Evolutionary conservation across 2,797 vertebrate species (phyloP).

Genomic region (Ptychadena robeensis): DNA sequence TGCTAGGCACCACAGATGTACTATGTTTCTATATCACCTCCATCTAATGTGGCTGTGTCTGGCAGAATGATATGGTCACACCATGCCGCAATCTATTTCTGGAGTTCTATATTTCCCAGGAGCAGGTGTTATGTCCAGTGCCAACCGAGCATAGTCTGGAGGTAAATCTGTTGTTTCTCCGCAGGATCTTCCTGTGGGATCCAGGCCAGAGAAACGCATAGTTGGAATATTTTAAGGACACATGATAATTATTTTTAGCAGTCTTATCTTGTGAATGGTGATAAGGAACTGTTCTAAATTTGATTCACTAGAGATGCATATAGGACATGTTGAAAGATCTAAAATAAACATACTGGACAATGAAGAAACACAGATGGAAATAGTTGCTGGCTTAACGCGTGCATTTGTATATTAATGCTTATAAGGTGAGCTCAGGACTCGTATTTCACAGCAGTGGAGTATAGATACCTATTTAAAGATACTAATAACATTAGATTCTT

Average conservation of each 20-base stretch:
- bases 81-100: background rate
- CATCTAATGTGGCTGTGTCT: background rate
- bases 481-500: no score
- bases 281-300: slow-evolving; percentile 62
- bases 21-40: background rate
- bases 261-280: slow-evolving; percentile 42
- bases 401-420: background rate
- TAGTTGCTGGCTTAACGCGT: background rate
- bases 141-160: background rate
- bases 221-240: slow-evolving; percentile 63
- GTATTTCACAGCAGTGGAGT: no score
- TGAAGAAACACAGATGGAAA: background rate
- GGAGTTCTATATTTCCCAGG: slow-evolving; percentile 11
- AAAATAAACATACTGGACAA: slow-evolving; percentile 14
- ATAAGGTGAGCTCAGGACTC: background rate
- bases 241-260: slow-evolving; percentile 65
- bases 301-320: slow-evolving; percentile 26
- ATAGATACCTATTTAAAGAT: no score
- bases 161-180: slow-evolving; percentile 26
- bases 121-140: slow-evolving; percentile 7
- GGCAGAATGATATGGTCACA: background rate
- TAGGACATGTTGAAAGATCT: slow-evolving; percentile 3
- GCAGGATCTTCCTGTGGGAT: background rate
- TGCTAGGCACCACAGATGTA: background rate
- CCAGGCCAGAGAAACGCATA: slow-evolving; percentile 60